Conservation (phyloP, 2,797 vertebrate genomes). For the Holocentrus rufus region DNA sequence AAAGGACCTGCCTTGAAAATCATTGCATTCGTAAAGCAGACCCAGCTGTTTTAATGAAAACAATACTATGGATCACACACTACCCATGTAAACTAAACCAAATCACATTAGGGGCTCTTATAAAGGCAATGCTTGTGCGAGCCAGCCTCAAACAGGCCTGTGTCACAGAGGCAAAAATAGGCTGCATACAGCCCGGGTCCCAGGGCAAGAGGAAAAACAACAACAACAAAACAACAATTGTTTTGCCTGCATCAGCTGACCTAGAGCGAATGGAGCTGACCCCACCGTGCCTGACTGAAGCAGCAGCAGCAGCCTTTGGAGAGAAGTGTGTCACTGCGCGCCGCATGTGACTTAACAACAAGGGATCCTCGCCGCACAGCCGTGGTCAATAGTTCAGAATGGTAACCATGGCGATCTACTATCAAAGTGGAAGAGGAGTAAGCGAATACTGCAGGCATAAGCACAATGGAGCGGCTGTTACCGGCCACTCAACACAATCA, state of each 20-base stretch:
- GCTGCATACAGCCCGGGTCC: slow-evolving; percentile 1
- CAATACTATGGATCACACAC: slow-evolving; percentile 1
- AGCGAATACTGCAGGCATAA: slow-evolving; percentile 55
- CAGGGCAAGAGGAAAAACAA: slow-evolving; percentile 37
- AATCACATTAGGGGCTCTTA: neutral
- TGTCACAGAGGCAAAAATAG: slow-evolving; percentile 46
- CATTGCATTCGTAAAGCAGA: slow-evolving; percentile 31
- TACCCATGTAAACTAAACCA: neutral
- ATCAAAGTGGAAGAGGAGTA: slow-evolving; percentile 59
- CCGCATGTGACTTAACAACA: slow-evolving; percentile 65
- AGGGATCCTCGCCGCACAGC: slow-evolving; percentile 38
- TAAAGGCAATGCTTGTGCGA: slow-evolving; percentile 34
- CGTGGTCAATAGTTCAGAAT: slow-evolving; percentile 32
- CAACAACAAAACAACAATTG: slow-evolving; percentile 71
- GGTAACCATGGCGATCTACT: slow-evolving; percentile 69
- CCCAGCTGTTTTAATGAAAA: slow-evolving; percentile 11
- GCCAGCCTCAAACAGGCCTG: slow-evolving; percentile 25
- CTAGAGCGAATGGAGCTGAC: slow-evolving; percentile 48
- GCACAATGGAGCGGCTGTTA: slow-evolving; percentile 73
- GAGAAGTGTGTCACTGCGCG: slow-evolving; percentile 58
- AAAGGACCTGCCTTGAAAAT: slow-evolving; percentile 36
- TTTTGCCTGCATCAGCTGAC: slow-evolving; percentile 76
- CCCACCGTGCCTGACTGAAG: slow-evolving; percentile 36
- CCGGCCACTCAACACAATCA: slow-evolving; percentile 55
- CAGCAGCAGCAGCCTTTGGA: slow-evolving; percentile 53